phyloP scores from a whole-genome alignment of 2,797 vertebrate genomes.

The Hephaestus fuliginosus region DNA sequence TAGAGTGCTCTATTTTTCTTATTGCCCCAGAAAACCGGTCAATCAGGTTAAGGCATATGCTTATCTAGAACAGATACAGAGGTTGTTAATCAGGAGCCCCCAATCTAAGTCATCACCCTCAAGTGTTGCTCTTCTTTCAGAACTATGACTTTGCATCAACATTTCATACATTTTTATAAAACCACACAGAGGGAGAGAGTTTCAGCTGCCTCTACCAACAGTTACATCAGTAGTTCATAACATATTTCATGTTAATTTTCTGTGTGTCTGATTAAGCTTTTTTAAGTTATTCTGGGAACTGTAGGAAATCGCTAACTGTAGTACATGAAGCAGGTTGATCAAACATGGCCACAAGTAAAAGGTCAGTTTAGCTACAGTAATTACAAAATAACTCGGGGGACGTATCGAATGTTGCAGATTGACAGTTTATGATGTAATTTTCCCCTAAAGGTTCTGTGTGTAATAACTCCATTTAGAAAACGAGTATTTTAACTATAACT shows the following conservation, averaged over 20 bases:
- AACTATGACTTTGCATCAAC: background rate
- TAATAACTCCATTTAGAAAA: no score
- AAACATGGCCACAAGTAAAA: background rate
- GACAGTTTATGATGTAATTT: background rate
- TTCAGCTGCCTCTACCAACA: background rate
- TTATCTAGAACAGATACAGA: constrained; percentile 30
- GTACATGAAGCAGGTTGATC: constrained; percentile 10
- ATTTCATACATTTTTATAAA: background rate
- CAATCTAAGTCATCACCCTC: constrained; percentile 6
- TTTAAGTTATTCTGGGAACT: background rate
- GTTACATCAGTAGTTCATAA: background rate
- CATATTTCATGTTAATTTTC: background rate
- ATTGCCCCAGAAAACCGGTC: constrained; percentile 39
- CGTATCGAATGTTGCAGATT: background rate
- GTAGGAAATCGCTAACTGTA: background rate
- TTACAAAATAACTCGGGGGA: background rate
- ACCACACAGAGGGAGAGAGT: background rate
- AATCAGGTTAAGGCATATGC: constrained; percentile 20
- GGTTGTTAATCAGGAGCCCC: constrained; percentile 1
- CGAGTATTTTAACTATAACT: no score
- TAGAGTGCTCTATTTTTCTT: constrained; percentile 31
- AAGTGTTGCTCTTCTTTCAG: constrained; percentile 1
- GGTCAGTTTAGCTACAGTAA: background rate
- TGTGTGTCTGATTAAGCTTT: constrained; percentile 1
- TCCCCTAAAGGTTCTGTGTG: no score